Conservation (phyloP, 2,113 vertebrate species). For the Ploceus nigricollis region DNA sequence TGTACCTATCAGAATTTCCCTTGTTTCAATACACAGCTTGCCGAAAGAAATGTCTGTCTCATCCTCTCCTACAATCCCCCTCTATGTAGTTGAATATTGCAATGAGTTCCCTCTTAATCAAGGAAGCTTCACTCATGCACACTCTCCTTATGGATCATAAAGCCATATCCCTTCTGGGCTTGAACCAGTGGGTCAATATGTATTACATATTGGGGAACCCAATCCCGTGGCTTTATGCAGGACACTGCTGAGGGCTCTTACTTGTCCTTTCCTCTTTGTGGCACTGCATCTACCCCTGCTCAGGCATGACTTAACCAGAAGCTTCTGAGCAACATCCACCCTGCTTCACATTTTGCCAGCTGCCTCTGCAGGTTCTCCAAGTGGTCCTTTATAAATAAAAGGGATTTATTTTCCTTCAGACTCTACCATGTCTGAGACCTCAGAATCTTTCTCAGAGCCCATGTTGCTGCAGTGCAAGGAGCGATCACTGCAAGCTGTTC, state of each 20-base stretch:
- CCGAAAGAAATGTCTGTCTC: not conserved
- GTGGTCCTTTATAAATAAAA: not conserved
- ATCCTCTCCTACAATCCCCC: not conserved
- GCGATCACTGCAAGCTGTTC: fast-evolving
- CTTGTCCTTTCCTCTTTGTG: not conserved
- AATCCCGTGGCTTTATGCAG: not conserved
- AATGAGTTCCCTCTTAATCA: not conserved
- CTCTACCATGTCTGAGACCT: not conserved
- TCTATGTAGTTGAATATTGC: not conserved
- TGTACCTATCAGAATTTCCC: not conserved
- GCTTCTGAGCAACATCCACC: not conserved
- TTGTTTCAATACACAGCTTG: not conserved
- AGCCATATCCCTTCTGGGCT: not conserved
- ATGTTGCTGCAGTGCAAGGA: fast-evolving
- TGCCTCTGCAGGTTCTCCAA: not conserved
- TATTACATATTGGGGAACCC: not conserved
- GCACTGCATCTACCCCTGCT: not conserved
- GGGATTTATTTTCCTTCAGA: not conserved
- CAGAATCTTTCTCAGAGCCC: fast-evolving
- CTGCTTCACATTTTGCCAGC: not conserved
- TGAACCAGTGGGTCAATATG: not conserved
- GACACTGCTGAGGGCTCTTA: not conserved
- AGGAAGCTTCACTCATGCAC: not conserved
- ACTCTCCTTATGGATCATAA: not conserved
- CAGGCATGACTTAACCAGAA: not conserved